A percentile compares a stretch with the other conserved stretches of the same genome.
Evolutionary conservation across 2,888 invertebrate genomes (phyloP).

Genomic region (Mythimna impura): DNA sequence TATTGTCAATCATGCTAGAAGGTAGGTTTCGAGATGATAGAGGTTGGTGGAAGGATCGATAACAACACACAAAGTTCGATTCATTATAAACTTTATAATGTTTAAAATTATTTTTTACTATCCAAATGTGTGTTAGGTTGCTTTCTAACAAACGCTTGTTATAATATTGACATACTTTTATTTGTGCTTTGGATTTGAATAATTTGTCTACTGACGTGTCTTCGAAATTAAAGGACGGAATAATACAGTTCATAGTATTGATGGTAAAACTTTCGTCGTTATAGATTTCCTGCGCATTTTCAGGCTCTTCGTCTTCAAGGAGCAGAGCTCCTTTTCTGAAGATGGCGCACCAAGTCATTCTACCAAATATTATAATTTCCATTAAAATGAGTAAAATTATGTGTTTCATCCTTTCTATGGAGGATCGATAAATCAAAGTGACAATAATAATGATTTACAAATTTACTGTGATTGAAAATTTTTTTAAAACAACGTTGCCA

Average conservation of each 20-base stretch:
- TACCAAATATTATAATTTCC: constrained; percentile 18
- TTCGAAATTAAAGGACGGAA: constrained; percentile 90
- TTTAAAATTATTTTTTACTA: constrained; percentile 78
- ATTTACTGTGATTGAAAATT: not conserved
- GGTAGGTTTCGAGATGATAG: not conserved
- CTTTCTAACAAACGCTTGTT: constrained; percentile 69
- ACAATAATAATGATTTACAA: not conserved
- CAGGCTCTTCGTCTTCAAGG: not conserved
- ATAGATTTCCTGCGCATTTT: constrained; percentile 28
- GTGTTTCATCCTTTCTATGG: not conserved
- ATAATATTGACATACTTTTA: constrained; percentile 57
- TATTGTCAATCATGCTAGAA: constrained; percentile 7
- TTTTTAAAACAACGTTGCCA: constrained; percentile 19
- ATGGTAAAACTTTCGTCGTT: constrained; percentile 79
- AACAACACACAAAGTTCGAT: constrained; percentile 89
- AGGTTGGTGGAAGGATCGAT: constrained; percentile 86
- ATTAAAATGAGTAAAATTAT: constrained; percentile 14
- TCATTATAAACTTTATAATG: constrained; percentile 67
- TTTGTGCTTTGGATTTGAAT: not conserved
- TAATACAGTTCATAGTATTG: constrained; percentile 91
- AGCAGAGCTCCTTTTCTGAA: not conserved
- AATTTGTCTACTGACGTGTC: constrained; percentile 70
- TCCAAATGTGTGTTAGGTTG: constrained; percentile 87
- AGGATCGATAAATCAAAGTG: constrained; percentile 11
- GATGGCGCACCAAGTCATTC: not conserved